Base-by-base conservation (phyloP, 2,797 vertebrate species). In the Balearica regulorum region DNA sequence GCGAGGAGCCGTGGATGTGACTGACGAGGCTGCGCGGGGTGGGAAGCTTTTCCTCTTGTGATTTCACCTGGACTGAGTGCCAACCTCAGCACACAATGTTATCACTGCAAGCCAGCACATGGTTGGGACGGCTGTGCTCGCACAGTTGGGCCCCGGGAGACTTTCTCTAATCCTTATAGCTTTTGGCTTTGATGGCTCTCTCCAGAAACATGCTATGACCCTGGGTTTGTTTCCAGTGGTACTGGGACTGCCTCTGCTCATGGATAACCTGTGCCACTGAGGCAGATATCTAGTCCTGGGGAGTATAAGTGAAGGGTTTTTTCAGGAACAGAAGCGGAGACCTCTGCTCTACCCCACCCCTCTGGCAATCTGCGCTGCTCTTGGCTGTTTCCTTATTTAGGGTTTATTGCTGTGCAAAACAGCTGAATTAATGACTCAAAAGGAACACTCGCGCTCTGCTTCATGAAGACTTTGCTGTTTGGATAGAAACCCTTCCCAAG, bases 71-170 rank as follows among this genome's bases (percentile, higher is more conserved):
- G 90, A 76, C 17, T 68, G 55, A 0, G 19, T 95, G 96, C 96
- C 96, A 96, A 11, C 81, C 96, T 43, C 85, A 2, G 83, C 83
- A 93, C 87, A 97, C 96, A 97, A 96, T 97, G 97, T 97, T 97
- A 97, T 97, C 96, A 6, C 78, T 20, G 64, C 6, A 6, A 44
- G 35, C 84, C 97, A 97, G 96, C 93, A 66, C 91, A n/a, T 0
- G 75, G 84, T 26, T 8, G 31, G 86, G 16, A 51, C 0, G 73
- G 70, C 58, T 77, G 51, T 26, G 62, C 92, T 93, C 4, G 0
- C 71, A 41, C 62, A 65, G 29, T 53, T 0, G 11, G n/a, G 80
- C 78, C 96, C 87, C 58, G 1, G 51, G 95, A 84, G 96, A 88
- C 21, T 69, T 87, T 53, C 61, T 64, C 51, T 61, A 58, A 24